These are phyloP conservation scores for Bombyx mandarina DNA, from an alignment of 1,140 invertebrate species.

Conservation along the genomic window DNA sequence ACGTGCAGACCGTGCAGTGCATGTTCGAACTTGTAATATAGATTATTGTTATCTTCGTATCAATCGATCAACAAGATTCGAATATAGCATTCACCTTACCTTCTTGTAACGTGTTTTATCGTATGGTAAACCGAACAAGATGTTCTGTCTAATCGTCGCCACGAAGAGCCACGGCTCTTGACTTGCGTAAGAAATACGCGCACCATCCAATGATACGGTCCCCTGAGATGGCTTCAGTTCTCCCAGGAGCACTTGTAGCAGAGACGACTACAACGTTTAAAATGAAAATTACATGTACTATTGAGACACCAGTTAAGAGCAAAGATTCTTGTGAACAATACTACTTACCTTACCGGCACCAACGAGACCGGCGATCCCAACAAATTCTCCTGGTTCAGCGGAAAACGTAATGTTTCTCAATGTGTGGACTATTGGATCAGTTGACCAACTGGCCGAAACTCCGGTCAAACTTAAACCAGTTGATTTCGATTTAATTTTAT, in stretches of 20 bases:
- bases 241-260: constrained; percentile 80
- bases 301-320: no score
- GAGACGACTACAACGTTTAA: constrained; percentile 74
- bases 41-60: no score
- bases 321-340: not conserved
- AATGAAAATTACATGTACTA: no score
- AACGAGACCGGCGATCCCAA: constrained; percentile 83
- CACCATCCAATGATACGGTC: constrained; percentile 73
- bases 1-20: no score
- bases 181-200: constrained; percentile 77
- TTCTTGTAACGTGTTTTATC: constrained; percentile 76
- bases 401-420: constrained; percentile 75
- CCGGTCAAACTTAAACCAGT: constrained; percentile 65
- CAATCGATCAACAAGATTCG: no score
- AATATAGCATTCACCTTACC: constrained; percentile 43
- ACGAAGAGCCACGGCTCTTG: constrained; percentile 86
- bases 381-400: constrained; percentile 75
- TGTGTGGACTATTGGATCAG: constrained; percentile 72
- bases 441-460: constrained; percentile 74
- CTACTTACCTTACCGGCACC: constrained; percentile 81
- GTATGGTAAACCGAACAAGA: constrained; percentile 82
- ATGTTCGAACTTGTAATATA: no score
- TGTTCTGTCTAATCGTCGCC: constrained; percentile 80
- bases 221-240: constrained; percentile 78
- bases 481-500: constrained; percentile 25